phyloP scores from a whole-genome alignment of 2,113 vertebrate genomes.

The Tragelaphus buxtoni region DNA sequence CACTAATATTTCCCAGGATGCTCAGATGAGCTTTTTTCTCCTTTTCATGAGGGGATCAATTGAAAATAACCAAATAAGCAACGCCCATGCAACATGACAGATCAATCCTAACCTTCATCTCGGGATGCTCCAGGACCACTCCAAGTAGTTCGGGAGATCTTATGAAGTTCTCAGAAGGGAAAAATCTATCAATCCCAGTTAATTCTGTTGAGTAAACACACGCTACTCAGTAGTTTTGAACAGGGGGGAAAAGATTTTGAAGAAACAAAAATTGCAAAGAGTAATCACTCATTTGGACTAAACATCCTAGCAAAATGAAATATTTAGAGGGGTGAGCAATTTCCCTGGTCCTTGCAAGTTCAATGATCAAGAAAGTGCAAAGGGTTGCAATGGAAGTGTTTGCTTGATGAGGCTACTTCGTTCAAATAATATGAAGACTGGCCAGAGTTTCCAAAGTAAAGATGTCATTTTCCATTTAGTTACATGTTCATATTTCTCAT shows the following conservation, averaged over 20 bases:
- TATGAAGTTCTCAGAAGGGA: background rate
- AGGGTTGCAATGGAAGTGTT: background rate
- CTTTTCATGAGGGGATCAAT: background rate
- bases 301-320: constrained; percentile 15
- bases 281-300: background rate
- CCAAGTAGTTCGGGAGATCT: background rate
- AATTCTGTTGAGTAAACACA: background rate
- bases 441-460: constrained; percentile 21
- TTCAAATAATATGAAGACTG: background rate
- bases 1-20: background rate
- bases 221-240: background rate
- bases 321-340: background rate
- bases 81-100: background rate
- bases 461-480: background rate
- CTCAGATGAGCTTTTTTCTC: background rate
- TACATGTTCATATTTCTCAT: constrained; percentile 9
- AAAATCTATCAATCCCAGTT: background rate
- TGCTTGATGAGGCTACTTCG: background rate
- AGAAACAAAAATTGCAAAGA: constrained; percentile 16
- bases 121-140: background rate
- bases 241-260: background rate
- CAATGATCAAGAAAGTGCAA: background rate
- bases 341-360: background rate
- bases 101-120: background rate
- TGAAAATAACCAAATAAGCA: constrained; percentile 22